These are phyloP conservation scores for Lophius piscatorius DNA, from an alignment of 2,113 vertebrate genomes.

Conservation along the genomic window DNA sequence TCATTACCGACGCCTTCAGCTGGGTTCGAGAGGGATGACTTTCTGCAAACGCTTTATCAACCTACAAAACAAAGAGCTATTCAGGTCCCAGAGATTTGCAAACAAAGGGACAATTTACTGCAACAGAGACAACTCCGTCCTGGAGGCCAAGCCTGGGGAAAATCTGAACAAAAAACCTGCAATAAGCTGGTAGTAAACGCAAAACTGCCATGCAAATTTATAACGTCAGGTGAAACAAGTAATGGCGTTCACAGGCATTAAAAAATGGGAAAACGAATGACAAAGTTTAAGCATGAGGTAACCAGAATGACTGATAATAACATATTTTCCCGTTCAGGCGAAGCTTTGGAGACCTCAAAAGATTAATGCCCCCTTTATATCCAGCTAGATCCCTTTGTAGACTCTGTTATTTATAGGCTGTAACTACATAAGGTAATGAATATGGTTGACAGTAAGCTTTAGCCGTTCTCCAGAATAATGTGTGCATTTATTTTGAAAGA, in stretches of 20 bases:
- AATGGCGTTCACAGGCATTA: background rate
- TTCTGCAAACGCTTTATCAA: conserved; percentile 69
- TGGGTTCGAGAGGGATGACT: conserved; percentile 48
- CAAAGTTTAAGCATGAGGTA: background rate
- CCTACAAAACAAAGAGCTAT: conserved; percentile 67
- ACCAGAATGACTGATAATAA: too few relatives aligned
- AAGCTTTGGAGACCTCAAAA: background rate
- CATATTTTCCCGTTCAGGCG: too few relatives aligned
- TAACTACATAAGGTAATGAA: too few relatives aligned
- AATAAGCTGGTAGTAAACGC: conserved; percentile 26
- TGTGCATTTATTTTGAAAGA: background rate
- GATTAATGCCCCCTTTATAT: background rate
- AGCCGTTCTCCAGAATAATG: background rate
- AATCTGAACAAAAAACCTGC: conserved; percentile 24
- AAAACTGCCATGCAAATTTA: conserved; percentile 3
- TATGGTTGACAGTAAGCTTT: background rate
- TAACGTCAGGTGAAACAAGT: conserved; percentile 15
- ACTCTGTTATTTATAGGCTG: background rate
- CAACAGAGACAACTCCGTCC: conserved; percentile 68
- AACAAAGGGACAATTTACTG: conserved; percentile 70
- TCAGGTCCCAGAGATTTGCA: conserved; percentile 53
- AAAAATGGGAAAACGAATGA: background rate
- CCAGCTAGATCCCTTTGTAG: background rate
- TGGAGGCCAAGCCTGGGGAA: conserved; percentile 48
- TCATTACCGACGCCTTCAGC: conserved; percentile 47